Percentiles rank a stretch among this genome's conserved stretches.
Conservation (phyloP, 1,140 invertebrate genomes). For the Drosophila tani region DNA sequence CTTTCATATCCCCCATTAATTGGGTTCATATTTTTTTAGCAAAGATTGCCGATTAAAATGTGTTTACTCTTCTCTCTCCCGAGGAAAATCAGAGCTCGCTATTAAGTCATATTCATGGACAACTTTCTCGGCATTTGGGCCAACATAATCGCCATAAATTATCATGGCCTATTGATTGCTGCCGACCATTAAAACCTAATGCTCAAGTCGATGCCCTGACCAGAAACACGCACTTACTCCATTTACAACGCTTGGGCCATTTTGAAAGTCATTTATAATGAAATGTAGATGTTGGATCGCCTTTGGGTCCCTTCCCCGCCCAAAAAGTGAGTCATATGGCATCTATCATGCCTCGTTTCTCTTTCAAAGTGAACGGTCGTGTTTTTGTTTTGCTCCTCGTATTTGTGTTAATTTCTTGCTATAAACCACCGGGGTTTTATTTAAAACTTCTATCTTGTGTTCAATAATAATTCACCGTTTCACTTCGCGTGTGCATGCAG, state of each 20-base stretch:
- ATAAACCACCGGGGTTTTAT: too few species aligned
- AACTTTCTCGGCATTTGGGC: slow-evolving; percentile 25
- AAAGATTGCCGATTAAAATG: slow-evolving; percentile 18
- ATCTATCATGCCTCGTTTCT: too few species aligned
- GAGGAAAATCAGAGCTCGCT: slow-evolving; percentile 9
- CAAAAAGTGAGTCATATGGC: slow-evolving; percentile 65
- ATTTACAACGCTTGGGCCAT: slow-evolving; percentile 64
- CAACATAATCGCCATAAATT: slow-evolving; percentile 47
- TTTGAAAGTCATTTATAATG: slow-evolving; percentile 81
- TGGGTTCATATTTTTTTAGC: not conserved
- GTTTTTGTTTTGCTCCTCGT: too few species aligned
- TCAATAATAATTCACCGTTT: too few species aligned
- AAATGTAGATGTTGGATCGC: slow-evolving; percentile 73
- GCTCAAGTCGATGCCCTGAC: slow-evolving; percentile 19
- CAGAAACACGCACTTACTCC: slow-evolving; percentile 53
- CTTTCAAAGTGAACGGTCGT: too few species aligned
- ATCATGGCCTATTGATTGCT: slow-evolving; percentile 55
- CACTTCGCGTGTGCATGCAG: too few species aligned
- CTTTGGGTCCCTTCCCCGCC: not conserved
- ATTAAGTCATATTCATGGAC: slow-evolving; percentile 47
- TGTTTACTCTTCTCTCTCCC: not conserved
- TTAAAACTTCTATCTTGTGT: too few species aligned
- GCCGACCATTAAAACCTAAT: slow-evolving; percentile 40
- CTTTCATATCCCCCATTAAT: not conserved
- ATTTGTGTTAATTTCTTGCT: too few species aligned